These are phyloP conservation scores for Tauraco erythrolophus DNA, from an alignment of 2,113 vertebrate genomes.

Conservation along the genomic window DNA sequence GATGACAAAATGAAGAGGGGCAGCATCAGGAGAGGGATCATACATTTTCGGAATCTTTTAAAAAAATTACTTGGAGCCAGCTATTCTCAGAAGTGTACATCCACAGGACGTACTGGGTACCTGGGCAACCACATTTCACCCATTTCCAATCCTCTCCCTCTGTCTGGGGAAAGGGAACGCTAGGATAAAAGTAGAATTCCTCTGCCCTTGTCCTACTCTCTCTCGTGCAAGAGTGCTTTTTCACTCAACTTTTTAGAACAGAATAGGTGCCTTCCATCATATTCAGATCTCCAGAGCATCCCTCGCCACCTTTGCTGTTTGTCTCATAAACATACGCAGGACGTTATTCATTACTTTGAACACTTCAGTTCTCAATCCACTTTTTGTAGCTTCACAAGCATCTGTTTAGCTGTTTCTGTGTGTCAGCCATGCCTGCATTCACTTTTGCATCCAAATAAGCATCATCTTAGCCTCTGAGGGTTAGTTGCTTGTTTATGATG, in stretches of 20 bases:
- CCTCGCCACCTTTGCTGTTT: not conserved
- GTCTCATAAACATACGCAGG: not conserved
- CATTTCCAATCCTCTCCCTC: not conserved
- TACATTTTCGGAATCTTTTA: not conserved
- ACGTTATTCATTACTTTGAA: not conserved
- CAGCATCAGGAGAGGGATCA: not conserved
- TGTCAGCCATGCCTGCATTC: not conserved
- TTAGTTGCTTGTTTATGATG: not conserved
- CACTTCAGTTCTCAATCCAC: not conserved
- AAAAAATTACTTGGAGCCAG: not conserved
- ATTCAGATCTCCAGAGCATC: not conserved
- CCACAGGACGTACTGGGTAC: accelerated
- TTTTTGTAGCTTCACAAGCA: not conserved
- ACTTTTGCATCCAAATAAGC: conserved; percentile 15
- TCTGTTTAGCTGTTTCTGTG: not conserved
- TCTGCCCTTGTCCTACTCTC: not conserved
- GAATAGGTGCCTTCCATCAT: not conserved
- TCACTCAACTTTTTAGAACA: not conserved
- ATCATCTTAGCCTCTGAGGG: not conserved
- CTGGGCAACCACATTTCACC: not conserved
- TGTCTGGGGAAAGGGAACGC: not conserved
- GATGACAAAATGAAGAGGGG: not conserved
- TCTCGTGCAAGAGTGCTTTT: not conserved
- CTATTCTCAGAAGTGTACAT: not conserved
- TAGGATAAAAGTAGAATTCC: not conserved